These are phyloP conservation scores for Petrophora chlorosata DNA, from an alignment of 2,888 invertebrate species.

Conservation along the genomic window DNA sequence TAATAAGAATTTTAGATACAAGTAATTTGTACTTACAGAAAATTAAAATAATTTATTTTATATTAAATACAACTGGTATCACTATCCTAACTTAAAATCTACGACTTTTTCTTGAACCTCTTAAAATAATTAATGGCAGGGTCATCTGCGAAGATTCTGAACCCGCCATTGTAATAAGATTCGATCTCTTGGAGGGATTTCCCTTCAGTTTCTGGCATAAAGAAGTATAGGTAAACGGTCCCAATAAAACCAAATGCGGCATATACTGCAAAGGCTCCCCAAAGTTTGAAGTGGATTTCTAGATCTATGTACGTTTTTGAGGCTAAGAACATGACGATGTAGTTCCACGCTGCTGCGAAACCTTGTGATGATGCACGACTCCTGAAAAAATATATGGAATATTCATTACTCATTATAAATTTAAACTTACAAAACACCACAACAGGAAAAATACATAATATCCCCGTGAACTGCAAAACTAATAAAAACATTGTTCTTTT, in stretches of 20 bases:
- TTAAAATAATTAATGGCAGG: conserved; percentile 67
- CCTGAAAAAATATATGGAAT: conserved; percentile 50
- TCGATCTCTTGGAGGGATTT: conserved; percentile 79
- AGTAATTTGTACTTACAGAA: conserved; percentile 1
- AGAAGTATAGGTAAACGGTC: conserved; percentile 77
- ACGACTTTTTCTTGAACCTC: conserved; percentile 50
- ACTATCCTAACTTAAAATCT: conserved; percentile 23
- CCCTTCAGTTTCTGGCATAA: conserved; percentile 83
- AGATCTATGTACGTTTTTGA: conserved; percentile 81
- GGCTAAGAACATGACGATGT: conserved; percentile 76
- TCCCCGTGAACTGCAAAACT: too few species aligned
- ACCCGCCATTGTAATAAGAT: conserved; percentile 64
- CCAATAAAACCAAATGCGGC: conserved; percentile 72
- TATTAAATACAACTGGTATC: conserved; percentile 14
- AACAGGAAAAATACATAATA: too few species aligned
- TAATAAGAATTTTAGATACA: too few species aligned
- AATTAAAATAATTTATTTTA: conserved; percentile 29
- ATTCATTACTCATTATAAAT: too few species aligned
- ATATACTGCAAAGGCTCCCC: conserved; percentile 79
- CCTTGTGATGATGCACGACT: conserved; percentile 82
- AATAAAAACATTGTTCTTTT: too few species aligned
- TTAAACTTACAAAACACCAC: too few species aligned
- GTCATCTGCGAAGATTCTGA: conserved; percentile 70
- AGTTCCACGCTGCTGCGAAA: conserved; percentile 79
- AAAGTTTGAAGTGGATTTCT: conserved; percentile 66